These are phyloP conservation scores for Bombycilla garrulus DNA, from an alignment of 2,113 vertebrate species.

Conservation along the genomic window DNA sequence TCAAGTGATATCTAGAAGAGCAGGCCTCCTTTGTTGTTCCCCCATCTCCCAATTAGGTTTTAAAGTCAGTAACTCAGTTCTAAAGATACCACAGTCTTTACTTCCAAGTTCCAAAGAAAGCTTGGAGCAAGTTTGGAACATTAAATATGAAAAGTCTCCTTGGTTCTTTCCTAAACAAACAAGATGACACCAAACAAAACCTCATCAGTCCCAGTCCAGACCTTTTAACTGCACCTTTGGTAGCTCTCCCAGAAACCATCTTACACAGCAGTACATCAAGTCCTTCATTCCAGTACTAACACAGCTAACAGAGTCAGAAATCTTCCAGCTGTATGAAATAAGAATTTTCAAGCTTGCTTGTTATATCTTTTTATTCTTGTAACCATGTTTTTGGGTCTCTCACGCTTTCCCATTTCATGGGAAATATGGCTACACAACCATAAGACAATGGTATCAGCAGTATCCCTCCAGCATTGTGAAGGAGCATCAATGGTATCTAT, in stretches of 20 bases:
- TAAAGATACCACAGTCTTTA: neutral
- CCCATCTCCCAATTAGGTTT: neutral
- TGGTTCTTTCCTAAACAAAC: neutral
- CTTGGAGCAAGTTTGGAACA: neutral
- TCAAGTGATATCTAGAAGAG: neutral
- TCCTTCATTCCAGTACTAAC: neutral
- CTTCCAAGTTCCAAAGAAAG: neutral
- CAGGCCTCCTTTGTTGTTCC: neutral
- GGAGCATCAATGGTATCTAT: neutral
- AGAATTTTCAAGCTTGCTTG: neutral
- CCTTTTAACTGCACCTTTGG: neutral
- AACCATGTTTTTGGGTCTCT: neutral
- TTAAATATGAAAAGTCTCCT: neutral
- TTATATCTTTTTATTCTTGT: neutral
- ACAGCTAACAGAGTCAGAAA: neutral
- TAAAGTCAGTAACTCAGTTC: neutral
- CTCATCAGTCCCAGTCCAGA: neutral
- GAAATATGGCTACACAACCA: neutral
- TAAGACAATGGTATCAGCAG: neutral
- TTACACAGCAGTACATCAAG: neutral
- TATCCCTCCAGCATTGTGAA: neutral
- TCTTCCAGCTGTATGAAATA: neutral
- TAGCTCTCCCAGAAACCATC: neutral
- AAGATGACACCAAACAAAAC: neutral
- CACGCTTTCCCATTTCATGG: neutral